Percentiles rank a stretch among this genome's conserved stretches.
phyloP scores from a whole-genome alignment of 2,888 invertebrate genomes.

The Noctua pronuba region DNA sequence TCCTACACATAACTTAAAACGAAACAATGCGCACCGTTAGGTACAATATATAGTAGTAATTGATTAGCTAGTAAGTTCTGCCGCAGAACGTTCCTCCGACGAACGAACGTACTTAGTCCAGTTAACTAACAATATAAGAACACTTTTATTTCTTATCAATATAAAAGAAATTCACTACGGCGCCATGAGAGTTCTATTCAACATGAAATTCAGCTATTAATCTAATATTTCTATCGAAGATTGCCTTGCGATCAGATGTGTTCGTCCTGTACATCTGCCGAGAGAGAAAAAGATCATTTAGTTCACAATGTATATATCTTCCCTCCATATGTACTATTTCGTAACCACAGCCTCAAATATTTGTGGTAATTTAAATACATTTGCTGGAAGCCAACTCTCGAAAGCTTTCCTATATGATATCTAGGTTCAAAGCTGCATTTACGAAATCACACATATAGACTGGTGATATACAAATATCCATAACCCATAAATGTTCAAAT shows the following conservation, averaged over 20 bases:
- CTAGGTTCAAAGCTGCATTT: conserved; percentile 30
- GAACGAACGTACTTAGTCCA: conserved; percentile 66
- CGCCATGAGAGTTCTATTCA: conserved; percentile 71
- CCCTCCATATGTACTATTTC: conserved; percentile 54
- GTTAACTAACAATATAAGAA: conserved; percentile 85
- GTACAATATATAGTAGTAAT: conserved; percentile 64
- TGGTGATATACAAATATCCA: conserved; percentile 53
- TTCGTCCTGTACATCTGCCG: conserved; percentile 94
- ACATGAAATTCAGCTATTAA: conserved; percentile 71
- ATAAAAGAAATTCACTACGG: conserved; percentile 76
- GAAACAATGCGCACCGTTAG: conserved; percentile 57
- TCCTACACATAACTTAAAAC: conserved; percentile 62
- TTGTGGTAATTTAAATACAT: not conserved
- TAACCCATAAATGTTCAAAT: conserved; percentile 48
- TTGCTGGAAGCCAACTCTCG: not conserved
- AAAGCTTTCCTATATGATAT: not conserved
- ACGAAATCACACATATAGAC: conserved; percentile 59
- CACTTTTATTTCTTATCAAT: conserved; percentile 87
- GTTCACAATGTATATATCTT: conserved; percentile 60
- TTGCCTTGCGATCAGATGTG: conserved; percentile 91
- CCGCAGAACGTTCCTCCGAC: conserved; percentile 53
- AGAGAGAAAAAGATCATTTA: conserved; percentile 91
- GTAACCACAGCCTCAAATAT: conserved; percentile 47
- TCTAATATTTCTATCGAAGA: conserved; percentile 74
- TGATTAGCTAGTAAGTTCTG: conserved; percentile 63